Percentiles rank a stretch among this genome's conserved stretches.
These are phyloP conservation scores for Achroia grisella DNA, from an alignment of 1,140 invertebrate genomes.

Conservation along the genomic window DNA sequence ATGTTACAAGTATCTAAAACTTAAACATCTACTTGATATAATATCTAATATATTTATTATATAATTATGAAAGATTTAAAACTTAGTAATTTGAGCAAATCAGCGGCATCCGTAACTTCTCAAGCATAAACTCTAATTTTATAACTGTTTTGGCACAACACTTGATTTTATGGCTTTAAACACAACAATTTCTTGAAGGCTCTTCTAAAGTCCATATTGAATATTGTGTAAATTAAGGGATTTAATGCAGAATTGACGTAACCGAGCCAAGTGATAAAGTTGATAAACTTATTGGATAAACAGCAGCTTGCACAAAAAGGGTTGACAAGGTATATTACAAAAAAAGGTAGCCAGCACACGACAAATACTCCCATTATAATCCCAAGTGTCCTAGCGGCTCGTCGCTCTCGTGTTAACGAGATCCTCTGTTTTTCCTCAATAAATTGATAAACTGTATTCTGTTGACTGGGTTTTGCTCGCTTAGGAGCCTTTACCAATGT, in stretches of 20 bases:
- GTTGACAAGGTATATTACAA: conserved; percentile 94
- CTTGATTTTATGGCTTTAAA: conserved; percentile 68
- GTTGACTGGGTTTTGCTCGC: conserved; percentile 52
- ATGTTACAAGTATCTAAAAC: too few relatives aligned
- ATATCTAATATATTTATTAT: background rate
- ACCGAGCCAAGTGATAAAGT: conserved; percentile 97
- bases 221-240: conserved; percentile 98
- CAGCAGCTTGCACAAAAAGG: conserved; percentile 89
- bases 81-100: conserved; percentile 50
- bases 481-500: conserved; percentile 41
- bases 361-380: conserved; percentile 97
- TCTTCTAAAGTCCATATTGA: conserved; percentile 95
- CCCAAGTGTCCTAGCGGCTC: conserved; percentile 92
- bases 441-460: conserved; percentile 86
- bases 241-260: conserved; percentile 98
- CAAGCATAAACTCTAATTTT: conserved; percentile 18
- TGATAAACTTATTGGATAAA: conserved; percentile 85
- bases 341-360: conserved; percentile 97
- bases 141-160: conserved; percentile 39
- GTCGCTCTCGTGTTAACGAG: conserved; percentile 91
- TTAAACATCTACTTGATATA: background rate
- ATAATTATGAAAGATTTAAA: conserved; percentile 11
- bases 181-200: conserved; percentile 92
- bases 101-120: conserved; percentile 25
- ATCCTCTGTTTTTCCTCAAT: conserved; percentile 96